Percentiles rank a stretch among this genome's conserved stretches.
Conservation (phyloP, 2,888 invertebrate genomes). For the Enchytraeus crypticus region DNA sequence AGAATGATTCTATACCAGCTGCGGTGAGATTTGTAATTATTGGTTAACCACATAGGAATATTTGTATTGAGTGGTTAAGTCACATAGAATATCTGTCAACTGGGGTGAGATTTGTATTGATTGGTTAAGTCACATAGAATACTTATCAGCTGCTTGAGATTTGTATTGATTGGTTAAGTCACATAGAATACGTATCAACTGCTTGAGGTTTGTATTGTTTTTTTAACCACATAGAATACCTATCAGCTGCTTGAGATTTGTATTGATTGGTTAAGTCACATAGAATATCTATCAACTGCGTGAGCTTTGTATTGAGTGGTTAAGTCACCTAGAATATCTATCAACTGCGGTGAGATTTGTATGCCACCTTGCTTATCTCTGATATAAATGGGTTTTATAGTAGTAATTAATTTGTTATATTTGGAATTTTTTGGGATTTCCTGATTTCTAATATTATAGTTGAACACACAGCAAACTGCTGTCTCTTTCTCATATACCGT, state of each 20-base stretch:
- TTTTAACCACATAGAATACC: constrained; percentile 36
- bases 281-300: background rate
- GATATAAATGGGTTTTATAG: too few species aligned
- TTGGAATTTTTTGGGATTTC: too few species aligned
- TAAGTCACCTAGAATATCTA: background rate
- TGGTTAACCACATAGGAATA: background rate
- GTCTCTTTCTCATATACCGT: too few species aligned
- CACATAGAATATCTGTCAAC: background rate
- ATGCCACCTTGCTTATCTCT: too few species aligned
- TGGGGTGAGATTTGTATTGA: too few species aligned
- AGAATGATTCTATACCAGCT: constrained; percentile 50
- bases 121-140: background rate
- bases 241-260: constrained; percentile 53
- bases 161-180: background rate
- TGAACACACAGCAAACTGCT: too few species aligned
- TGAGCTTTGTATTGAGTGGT: background rate
- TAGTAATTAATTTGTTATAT: too few species aligned
- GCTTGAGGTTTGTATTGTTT: constrained; percentile 46
- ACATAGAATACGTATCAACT: background rate
- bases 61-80: background rate
- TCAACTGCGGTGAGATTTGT: too few species aligned
- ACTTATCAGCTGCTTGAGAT: background rate
- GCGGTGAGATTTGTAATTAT: constrained; percentile 50
- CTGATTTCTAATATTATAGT: too few species aligned
- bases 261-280: background rate